Percentiles rank a stretch among this genome's conserved stretches.
phyloP scores from a whole-genome alignment of 2,797 vertebrate species.

The Diglossa cyanea region DNA sequence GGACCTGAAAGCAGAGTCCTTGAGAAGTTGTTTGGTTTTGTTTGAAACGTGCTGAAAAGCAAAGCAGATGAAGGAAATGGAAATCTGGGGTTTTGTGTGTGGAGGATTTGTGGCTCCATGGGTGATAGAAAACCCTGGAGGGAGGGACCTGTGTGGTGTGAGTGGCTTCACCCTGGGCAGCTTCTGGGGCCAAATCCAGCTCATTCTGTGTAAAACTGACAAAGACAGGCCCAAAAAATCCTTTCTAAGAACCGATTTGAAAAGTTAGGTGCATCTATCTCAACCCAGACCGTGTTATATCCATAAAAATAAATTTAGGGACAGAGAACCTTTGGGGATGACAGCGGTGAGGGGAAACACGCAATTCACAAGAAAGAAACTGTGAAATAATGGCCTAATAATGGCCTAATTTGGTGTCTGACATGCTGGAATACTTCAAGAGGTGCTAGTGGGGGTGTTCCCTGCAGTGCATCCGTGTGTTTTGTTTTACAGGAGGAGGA shows the following conservation, averaged over 20 bases:
- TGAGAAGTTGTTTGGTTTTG: background rate
- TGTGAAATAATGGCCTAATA: background rate
- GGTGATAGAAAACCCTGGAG: background rate
- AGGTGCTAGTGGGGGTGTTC: background rate
- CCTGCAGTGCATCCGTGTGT: accelerated
- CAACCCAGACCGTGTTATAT: accelerated
- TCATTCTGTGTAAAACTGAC: accelerated
- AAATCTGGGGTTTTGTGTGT: background rate
- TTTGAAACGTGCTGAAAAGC: background rate
- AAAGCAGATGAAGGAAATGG: background rate
- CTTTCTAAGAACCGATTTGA: background rate
- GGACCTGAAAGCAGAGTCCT: accelerated
- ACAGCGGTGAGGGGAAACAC: accelerated
- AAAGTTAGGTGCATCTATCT: accelerated
- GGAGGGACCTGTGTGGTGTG: accelerated
- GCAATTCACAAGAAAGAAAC: background rate
- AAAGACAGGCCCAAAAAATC: background rate
- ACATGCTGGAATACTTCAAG: accelerated
- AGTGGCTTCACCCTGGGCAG: accelerated
- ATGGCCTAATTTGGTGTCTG: accelerated
- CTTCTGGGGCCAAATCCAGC: background rate
- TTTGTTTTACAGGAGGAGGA: background rate
- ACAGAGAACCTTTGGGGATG: accelerated
- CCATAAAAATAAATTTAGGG: background rate
- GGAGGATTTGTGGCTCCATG: accelerated